Percentiles rank a stretch among this genome's conserved stretches.
phyloP scores from a whole-genome alignment of 64 coral and sea anemone genomes.

The Dendrophyllia cribrosa region DNA sequence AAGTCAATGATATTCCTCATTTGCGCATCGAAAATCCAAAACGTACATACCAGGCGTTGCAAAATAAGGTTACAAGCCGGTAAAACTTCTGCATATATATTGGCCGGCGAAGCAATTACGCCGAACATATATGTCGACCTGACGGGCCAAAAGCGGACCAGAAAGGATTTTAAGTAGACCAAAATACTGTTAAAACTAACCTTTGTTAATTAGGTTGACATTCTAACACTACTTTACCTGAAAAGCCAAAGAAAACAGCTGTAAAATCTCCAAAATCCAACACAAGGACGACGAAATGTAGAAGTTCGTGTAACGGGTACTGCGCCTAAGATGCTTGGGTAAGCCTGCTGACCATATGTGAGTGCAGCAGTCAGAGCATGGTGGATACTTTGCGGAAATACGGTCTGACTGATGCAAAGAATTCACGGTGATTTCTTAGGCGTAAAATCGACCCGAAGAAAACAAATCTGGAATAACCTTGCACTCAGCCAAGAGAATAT shows the following conservation, averaged over 20 bases:
- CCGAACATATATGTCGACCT: background rate
- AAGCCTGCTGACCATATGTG: slow-evolving; percentile 26
- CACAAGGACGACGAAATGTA: too few relatives aligned
- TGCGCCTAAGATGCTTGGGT: background rate
- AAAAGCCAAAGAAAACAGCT: background rate
- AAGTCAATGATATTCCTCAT: too few relatives aligned
- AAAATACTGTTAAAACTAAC: background rate
- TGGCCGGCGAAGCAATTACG: background rate
- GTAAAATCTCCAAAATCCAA: background rate
- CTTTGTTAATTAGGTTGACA: background rate
- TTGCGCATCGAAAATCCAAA: too few relatives aligned
- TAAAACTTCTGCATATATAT: background rate
- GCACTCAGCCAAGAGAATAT: too few relatives aligned
- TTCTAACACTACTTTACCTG: background rate
- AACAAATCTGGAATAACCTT: too few relatives aligned
- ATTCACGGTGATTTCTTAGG: too few relatives aligned
- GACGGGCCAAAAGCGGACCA: background rate
- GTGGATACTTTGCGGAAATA: too few relatives aligned
- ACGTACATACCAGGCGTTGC: background rate
- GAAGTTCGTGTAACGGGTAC: background rate
- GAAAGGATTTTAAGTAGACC: background rate
- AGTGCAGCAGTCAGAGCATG: too few relatives aligned
- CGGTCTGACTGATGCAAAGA: too few relatives aligned
- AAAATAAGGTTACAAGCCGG: background rate
- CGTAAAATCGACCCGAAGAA: too few relatives aligned